A percentile compares a stretch with the other conserved stretches of the same genome.
Conservation (phyloP, 2,888 invertebrate species). For the Caenorhabditis drosophilae region DNA sequence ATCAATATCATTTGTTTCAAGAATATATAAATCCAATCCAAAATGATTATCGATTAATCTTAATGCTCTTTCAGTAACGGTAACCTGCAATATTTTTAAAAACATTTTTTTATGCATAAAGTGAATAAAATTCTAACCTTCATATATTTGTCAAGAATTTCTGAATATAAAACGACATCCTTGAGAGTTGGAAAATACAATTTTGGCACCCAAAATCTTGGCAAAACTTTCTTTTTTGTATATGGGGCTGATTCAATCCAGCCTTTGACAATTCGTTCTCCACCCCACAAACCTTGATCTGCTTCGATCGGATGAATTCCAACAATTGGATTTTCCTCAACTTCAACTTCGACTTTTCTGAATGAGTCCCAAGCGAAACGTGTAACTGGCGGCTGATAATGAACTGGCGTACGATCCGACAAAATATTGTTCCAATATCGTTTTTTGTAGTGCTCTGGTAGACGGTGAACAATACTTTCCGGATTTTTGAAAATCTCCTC, state of each 20-base stretch:
- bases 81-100: slow-evolving; percentile 74
- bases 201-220: slow-evolving; percentile 76
- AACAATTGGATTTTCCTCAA: slow-evolving; percentile 51
- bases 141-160: slow-evolving; percentile 62
- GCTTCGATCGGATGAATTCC: slow-evolving; percentile 79
- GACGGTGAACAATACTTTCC: slow-evolving; percentile 63
- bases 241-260: slow-evolving; percentile 72
- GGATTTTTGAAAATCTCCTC: slow-evolving; percentile 66
- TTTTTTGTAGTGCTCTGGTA: slow-evolving; percentile 64
- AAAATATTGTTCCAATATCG: slow-evolving; percentile 64
- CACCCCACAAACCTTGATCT: slow-evolving; percentile 90
- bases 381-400: slow-evolving; percentile 66
- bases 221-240: slow-evolving; percentile 66
- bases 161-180: slow-evolving; percentile 80
- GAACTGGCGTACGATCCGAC: slow-evolving; percentile 70
- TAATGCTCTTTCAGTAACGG: slow-evolving; percentile 84
- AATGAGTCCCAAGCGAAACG: slow-evolving; percentile 53
- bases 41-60: slow-evolving; percentile 84
- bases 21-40: slow-evolving; percentile 92
- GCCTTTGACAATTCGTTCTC: slow-evolving; percentile 90
- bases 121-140: slow-evolving; percentile 21
- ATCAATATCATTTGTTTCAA: slow-evolving; percentile 90
- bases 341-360: slow-evolving; percentile 54
- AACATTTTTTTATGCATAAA: neutral
- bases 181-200: slow-evolving; percentile 86